Evolutionary conservation across 2,113 vertebrate species (phyloP).

Genomic region (Diphyllodes magnificus): DNA sequence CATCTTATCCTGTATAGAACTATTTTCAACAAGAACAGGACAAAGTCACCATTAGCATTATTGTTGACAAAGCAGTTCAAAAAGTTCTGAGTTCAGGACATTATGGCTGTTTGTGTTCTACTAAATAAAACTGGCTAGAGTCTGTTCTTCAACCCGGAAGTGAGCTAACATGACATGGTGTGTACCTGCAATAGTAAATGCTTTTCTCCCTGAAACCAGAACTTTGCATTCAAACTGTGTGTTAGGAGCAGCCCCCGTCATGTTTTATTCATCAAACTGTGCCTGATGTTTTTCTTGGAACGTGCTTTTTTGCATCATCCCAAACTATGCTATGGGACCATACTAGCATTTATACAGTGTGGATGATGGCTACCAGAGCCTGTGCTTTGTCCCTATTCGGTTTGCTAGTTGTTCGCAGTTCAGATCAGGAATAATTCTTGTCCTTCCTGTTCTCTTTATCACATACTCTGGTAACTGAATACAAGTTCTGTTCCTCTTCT

Average conservation of each 20-base stretch:
- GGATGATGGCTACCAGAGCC: neutral
- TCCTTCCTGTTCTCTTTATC: neutral
- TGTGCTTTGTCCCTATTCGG: neutral
- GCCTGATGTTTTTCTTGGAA: neutral
- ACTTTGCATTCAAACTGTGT: neutral
- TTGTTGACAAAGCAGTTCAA: neutral
- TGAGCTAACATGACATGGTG: neutral
- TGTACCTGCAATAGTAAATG: neutral
- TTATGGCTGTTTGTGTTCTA: neutral
- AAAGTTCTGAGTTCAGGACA: neutral
- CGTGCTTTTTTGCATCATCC: neutral
- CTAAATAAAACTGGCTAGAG: neutral
- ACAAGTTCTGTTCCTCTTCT: neutral
- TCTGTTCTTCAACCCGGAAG: neutral
- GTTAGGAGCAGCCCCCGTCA: neutral
- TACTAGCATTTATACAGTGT: neutral
- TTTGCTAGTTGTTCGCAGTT: neutral
- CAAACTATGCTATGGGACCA: neutral
- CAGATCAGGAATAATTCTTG: neutral
- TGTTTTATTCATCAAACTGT: neutral
- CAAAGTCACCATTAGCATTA: neutral
- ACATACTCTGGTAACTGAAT: neutral
- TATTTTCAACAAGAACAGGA: neutral
- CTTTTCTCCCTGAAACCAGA: neutral
- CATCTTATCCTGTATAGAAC: neutral